Base-by-base conservation (phyloP, 2,113 vertebrate genomes). In the Vimba vimba region DNA sequence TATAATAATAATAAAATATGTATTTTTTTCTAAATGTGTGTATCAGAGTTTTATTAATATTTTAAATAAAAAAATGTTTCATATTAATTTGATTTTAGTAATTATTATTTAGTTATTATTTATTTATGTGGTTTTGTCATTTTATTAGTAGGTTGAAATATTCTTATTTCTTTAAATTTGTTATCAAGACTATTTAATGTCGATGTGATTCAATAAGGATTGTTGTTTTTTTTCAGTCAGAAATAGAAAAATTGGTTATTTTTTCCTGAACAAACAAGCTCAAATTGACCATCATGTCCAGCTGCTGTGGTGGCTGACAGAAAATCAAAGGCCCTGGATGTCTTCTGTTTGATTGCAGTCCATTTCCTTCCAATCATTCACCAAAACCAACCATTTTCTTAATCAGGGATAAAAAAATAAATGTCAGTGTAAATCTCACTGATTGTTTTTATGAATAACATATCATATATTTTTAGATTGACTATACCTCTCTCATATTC, bases 401-500 rank as follows among this genome's bases (percentile, higher is more conserved):
- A 15, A 77, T 55, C 50, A 0, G 75, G 47, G 50, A 33, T 77
- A 1, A 52, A 43, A 76, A 77, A 77, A 77, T 30, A 75, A 17
- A 74, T 7, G 23, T 27, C 43, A 2, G 19, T 33, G 45, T 10
- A 55, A 33, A 33, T 55, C 75, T 77, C 25, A 19, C 13, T 33
- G 47, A 52, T 55, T 77, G 50, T 55, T 77, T 50, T 52, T 21
- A 77, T 69, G 66, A 69, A 69, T 69, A 69, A 36, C 21, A 21
- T 27, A 12, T 55, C 50, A 23, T 33, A 77, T 19, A 55, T 33
- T 55, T 33, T 55, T 55, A 50, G 15, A 33, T 19, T 33, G 47
- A 43, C 69, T 43, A 73, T 73, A n/a, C 36, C 33, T 71, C 9
- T 43, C 21, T 77, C 50, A 33, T 77, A 33, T 77, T 52, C 50